Evolutionary conservation across 2,113 vertebrate genomes (phyloP), one percentile per base, ranked within the genome.

Genomic region (Emydura subglobosa): DNA sequence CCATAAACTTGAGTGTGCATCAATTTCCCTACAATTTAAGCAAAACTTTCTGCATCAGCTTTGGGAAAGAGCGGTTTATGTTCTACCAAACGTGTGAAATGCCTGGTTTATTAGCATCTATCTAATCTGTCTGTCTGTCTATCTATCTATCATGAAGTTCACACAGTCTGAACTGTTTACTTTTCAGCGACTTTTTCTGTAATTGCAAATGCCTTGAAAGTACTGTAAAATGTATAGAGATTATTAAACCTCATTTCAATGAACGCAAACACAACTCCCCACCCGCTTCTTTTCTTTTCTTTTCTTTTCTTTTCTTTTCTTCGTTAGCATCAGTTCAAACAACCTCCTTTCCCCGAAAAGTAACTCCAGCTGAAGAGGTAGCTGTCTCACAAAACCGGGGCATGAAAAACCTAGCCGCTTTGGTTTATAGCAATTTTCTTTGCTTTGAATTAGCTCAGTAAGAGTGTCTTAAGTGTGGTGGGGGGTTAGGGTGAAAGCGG

Each of bases 31-130:
- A 47, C 86, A 90, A 88, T 16, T 12, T n/a, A 83, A 39, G 55
- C 91, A 88, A 85, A 92, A 96, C 90, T 92, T 94, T 87, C 21
- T 2, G 2, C n/a, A 49, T 68, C 22, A 12, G n/a, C 76, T 87
- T 55, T 17, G 82, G n/a, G 82, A n/a, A 34, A 16, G 7, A 3
- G 55, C 49, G 27, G 5, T 14, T 10, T 50, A 25, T 34, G 54
- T 19, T 3, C 19, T 14, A 10, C 17, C 10, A 50, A 59, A 22
- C 10, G 6, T 29, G 7, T 12, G 74, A 78, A 78, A 78, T 49
- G 24, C 4, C 17, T n/a, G 34, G 16, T 5, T 68, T 68, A 16
- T 21, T n/a, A 59, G 57, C 8, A 50, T 50, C 51, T 53, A 53
- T 53, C 51, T 53, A 53, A 50, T 50, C 50, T 50, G 24, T 34